Evolutionary conservation across 2,113 vertebrate genomes (phyloP), one percentile per base, ranked within the genome.

Genomic region (Rhipidura dahli): DNA sequence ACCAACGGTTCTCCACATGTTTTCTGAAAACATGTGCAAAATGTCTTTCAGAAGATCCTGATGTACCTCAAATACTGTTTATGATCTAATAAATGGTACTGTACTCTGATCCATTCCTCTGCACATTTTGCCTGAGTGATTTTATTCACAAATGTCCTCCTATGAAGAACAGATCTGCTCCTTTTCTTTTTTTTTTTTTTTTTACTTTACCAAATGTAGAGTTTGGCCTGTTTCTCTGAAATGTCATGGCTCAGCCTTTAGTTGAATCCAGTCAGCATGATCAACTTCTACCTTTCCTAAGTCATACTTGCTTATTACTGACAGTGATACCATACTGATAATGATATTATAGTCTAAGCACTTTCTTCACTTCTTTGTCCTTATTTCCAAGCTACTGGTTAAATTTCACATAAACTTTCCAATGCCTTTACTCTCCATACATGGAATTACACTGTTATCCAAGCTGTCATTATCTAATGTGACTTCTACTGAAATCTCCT

Each of bases 171-270:
- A 73, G n/a, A 73, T 33, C 11, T 39, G 54, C 9, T 61, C 7
- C 19, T 59, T 53, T 1, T 15, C 0, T 21, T 11, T 9, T 13
- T 14, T 12, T 31, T 37, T 10, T 27, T 78, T 66, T 66, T 47
- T 31, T 9, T 0, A 17, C 9, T 31, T 9, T 0, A 17, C 9
- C 4, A 77, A 40, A 57, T 28, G 8, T 73, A 26, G 24, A 26
- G 1, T 57, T 88, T 73, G 40, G 1, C 6, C 20, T 59, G 4
- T 63, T 11, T 83, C 10, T 85, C 28, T 87, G n/a, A 15, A 44
- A 15, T 7, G 5, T 31, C 24, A 5, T 27, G 16, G 27, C 5
- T 73, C 42, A 90, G 17, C 10, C 28, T 77, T 60, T 79, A 56
- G 30, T 2, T 68, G 39, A 23, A 69, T 33, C 10, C 18, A 89